A percentile compares a stretch with the other conserved stretches of the same genome.
These are phyloP conservation scores for Chelonus formosanus DNA, from an alignment of 2,888 invertebrate species.

Conservation along the genomic window DNA sequence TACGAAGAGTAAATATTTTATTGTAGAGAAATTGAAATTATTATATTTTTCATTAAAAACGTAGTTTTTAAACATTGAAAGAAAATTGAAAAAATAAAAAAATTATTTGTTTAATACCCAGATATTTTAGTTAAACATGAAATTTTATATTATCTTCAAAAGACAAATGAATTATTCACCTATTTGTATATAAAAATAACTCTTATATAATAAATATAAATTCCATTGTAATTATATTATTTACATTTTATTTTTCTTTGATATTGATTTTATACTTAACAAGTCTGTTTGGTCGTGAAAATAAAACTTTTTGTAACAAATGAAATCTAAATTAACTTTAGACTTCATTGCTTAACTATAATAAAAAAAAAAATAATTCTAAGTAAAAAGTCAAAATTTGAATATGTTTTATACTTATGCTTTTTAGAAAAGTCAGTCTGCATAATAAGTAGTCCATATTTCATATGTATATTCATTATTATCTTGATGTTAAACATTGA, in stretches of 20 bases:
- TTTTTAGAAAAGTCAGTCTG: constrained; percentile 49
- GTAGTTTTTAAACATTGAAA: constrained; percentile 30
- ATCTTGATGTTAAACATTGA: constrained; percentile 48
- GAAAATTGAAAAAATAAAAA: background rate
- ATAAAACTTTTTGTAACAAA: too few relatives aligned
- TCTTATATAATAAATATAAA: constrained; percentile 14
- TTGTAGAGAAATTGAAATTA: constrained; percentile 48
- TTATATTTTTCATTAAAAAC: constrained; percentile 45
- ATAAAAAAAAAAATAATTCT: background rate
- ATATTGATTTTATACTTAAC: too few relatives aligned
- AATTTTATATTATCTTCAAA: too few relatives aligned
- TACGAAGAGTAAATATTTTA: constrained; percentile 41
- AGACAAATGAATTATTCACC: too few relatives aligned
- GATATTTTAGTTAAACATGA: too few relatives aligned
- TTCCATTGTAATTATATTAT: constrained; percentile 3
- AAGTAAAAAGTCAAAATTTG: constrained; percentile 11
- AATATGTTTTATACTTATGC: constrained; percentile 38
- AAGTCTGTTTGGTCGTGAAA: too few relatives aligned
- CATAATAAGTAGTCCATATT: constrained; percentile 41
- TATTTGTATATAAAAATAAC: too few relatives aligned
- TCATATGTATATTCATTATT: constrained; percentile 47
- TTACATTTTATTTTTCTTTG: too few relatives aligned
- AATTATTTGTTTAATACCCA: too few relatives aligned
- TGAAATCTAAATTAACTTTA: too few relatives aligned
- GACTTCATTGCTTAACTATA: too few relatives aligned